A percentile compares a stretch with the other conserved stretches of the same genome.
These are phyloP conservation scores for Papilio gigon DNA, from an alignment of 2,888 invertebrate species.

Conservation along the genomic window DNA sequence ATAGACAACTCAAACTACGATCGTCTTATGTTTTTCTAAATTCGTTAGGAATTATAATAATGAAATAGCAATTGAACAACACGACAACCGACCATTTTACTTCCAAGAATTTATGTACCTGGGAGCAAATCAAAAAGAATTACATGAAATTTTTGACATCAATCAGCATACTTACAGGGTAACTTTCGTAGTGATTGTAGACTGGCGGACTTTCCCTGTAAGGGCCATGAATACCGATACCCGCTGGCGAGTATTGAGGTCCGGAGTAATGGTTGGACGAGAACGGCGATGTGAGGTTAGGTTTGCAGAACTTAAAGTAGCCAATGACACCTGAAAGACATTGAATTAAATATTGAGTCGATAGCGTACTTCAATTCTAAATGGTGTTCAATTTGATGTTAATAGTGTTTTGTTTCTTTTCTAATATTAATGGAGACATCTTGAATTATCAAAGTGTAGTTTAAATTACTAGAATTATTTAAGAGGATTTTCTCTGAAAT, in stretches of 20 bases:
- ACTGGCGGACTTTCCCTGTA: slow-evolving; percentile 73
- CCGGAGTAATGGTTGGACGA: slow-evolving; percentile 76
- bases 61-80: too few species aligned
- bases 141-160: too few species aligned
- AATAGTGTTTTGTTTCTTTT: not conserved
- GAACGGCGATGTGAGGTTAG: slow-evolving; percentile 83
- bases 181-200: slow-evolving; percentile 75
- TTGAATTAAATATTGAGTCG: not conserved
- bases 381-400: not conserved
- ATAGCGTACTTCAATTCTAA: too few species aligned
- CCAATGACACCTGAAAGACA: slow-evolving; percentile 86
- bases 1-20: too few species aligned
- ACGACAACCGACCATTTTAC: not conserved
- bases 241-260: slow-evolving; percentile 88
- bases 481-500: too few species aligned
- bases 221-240: slow-evolving; percentile 85
- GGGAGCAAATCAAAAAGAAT: not conserved
- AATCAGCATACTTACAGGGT: slow-evolving; percentile 65
- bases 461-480: not conserved
- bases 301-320: slow-evolving; percentile 92
- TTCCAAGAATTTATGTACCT: not conserved
- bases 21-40: too few species aligned
- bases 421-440: not conserved
- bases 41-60: too few species aligned
- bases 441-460: not conserved